Percentiles rank a stretch among this genome's conserved stretches.
These are phyloP conservation scores for Cyprinus carpio DNA, from an alignment of 2,113 vertebrate species.

Conservation along the genomic window DNA sequence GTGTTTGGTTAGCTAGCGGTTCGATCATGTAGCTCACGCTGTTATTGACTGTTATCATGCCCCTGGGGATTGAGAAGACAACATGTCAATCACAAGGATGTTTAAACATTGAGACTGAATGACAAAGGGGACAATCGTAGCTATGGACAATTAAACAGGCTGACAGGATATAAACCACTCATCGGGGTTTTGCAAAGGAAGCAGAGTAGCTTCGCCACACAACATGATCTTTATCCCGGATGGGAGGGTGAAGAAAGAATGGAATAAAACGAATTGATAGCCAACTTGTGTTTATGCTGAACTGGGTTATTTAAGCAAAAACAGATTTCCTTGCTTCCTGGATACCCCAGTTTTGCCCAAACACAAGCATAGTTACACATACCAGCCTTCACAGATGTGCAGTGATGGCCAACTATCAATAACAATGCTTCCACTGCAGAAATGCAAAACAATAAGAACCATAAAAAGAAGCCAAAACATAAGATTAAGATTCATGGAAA, in stretches of 20 bases:
- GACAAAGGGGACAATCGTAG: not conserved
- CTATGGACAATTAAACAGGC: not conserved
- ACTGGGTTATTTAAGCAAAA: constrained; percentile 40
- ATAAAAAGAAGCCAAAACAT: not conserved
- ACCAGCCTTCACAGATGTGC: constrained; percentile 42
- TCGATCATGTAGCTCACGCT: constrained; percentile 90
- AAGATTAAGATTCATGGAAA: not conserved
- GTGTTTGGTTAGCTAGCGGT: constrained; percentile 72
- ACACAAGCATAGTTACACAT: constrained; percentile 27
- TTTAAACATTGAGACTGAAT: not conserved
- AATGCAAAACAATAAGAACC: not conserved
- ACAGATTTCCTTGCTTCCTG: constrained; percentile 33
- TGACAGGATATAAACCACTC: constrained; percentile 11
- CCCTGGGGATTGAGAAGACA: constrained; percentile 77
- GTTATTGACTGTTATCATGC: constrained; percentile 82
- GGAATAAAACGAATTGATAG: constrained; percentile 17
- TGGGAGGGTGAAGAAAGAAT: constrained; percentile 8
- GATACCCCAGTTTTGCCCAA: constrained; percentile 19
- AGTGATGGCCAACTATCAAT: constrained; percentile 7
- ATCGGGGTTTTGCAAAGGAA: constrained; percentile 19
- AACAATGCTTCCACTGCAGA: constrained; percentile 13
- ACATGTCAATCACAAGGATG: not conserved
- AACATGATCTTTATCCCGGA: constrained; percentile 20
- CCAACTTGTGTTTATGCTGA: constrained; percentile 28
- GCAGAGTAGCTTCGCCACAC: not conserved